Base-by-base conservation (phyloP, 2,888 invertebrate genomes). In the Sphaerophoria taeniata region DNA sequence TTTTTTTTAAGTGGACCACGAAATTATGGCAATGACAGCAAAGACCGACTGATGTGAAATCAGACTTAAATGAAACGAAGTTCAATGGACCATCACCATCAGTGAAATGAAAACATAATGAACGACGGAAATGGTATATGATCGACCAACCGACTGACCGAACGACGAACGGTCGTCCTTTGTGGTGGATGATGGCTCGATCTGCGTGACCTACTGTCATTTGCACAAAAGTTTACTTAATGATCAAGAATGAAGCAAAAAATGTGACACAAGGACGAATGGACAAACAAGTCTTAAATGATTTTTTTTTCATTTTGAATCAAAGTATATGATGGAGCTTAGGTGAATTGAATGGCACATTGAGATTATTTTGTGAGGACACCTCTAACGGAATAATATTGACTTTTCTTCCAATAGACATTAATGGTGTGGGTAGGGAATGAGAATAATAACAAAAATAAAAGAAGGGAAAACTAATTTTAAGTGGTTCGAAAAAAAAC, bases 191-290 rank as follows among this genome's bases (percentile, higher is more conserved):
- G 67, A 43, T 60, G 53, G 53, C 16, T 63, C 34, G 72, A 39
- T 51, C 12, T 65, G 45, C 56, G 56, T 56, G 61, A 58, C 11
- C 36, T 33, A 39, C 49, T 80, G 74, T 56, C 80, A 74, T 80
- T 80, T 63, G 63, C 70, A 80, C 39, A 49, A 34, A 65, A 51
- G 47, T 51, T 70, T 47, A 56, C 36, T 75, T 70, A 63, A 58
- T 72, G 56, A 78, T 56, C 53, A 51, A 60, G 6, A 12, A 11
- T 9, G 7, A n/a, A 4, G 31, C n/a, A 60, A 71, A 0, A n/a
- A 24, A 4, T 36, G 7, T 39, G 43, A 51, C 49, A 24, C 7
- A 7, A 11, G 31, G 49, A 4, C 49, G n/a, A 36, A 31, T 9
- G 43, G 33, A 51, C 51, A 14, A 34, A 2, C 6, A 1, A 24